A percentile compares a stretch with the other conserved stretches of the same genome.
Conservation (phyloP, 2,113 vertebrate genomes). For the Trematocara nigrifrons region DNA sequence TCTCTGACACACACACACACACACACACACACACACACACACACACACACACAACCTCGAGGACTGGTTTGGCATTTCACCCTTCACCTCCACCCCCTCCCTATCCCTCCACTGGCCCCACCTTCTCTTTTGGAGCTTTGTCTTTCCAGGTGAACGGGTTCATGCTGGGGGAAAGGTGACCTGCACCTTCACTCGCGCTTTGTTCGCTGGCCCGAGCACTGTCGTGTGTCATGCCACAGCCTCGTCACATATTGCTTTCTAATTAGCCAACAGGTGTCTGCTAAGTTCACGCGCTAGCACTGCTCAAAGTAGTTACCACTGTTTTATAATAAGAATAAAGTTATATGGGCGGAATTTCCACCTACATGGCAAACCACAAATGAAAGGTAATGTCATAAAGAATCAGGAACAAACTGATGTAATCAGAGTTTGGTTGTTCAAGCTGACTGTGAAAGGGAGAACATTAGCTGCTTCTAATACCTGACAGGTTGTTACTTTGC, state of each 20-base stretch:
- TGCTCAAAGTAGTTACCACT: background rate
- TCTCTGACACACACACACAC: background rate
- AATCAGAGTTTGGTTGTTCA: background rate
- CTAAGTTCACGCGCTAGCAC: rapidly evolving
- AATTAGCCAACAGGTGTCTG: background rate
- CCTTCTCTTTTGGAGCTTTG: background rate
- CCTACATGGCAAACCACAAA: background rate
- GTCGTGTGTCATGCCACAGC: background rate
- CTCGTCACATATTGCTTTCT: background rate
- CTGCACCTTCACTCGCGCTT: background rate
- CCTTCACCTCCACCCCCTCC: constrained; percentile 10
- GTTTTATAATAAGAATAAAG: background rate
- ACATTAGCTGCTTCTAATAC: background rate
- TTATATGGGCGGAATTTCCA: background rate
- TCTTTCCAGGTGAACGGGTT: constrained; percentile 57
- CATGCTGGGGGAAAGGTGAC: constrained; percentile 31
- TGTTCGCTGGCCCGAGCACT: background rate
- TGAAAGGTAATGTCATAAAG: background rate
- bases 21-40: background rate
- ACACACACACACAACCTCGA: background rate
- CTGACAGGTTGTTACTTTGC: background rate
- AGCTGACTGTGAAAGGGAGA: background rate
- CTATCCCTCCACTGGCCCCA: background rate
- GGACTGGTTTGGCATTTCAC: constrained; percentile 48
- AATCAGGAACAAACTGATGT: background rate